Conservation (phyloP, 2,113 vertebrate species). For the Phalacrocorax aristotelis region DNA sequence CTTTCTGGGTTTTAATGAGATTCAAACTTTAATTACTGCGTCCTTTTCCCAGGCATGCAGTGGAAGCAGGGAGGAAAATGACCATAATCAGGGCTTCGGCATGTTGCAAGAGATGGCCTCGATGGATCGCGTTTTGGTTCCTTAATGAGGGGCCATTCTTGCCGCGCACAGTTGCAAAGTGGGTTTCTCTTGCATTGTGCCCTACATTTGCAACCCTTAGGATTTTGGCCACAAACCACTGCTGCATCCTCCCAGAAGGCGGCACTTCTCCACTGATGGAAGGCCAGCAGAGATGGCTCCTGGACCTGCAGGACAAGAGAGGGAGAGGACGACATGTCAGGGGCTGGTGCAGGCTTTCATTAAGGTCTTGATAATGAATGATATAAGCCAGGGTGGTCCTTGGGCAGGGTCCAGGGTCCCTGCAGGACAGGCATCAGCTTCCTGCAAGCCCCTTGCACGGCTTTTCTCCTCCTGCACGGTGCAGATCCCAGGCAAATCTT, state of each 20-base stretch:
- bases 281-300: neutral
- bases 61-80: conserved; percentile 44
- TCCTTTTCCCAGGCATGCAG: conserved; percentile 58
- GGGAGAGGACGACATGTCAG: neutral
- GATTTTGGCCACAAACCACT: neutral
- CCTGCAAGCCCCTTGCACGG: neutral
- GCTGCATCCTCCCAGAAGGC: neutral
- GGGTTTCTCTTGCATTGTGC: neutral
- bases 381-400: neutral
- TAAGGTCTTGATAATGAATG: neutral
- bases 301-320: neutral
- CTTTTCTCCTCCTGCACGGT: neutral
- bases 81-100: conserved; percentile 43
- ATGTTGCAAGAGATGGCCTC: conserved; percentile 15
- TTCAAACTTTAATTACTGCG: conserved; percentile 61
- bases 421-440: neutral
- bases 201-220: neutral
- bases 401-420: neutral
- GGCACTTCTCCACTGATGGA: neutral
- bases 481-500: neutral
- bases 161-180: conserved; percentile 8
- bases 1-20: conserved; percentile 61
- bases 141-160: conserved; percentile 48
- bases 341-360: neutral
- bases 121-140: neutral